Evolutionary conservation across 2,113 vertebrate species (phyloP).

Genomic region (Peromyscus maniculatus): DNA sequence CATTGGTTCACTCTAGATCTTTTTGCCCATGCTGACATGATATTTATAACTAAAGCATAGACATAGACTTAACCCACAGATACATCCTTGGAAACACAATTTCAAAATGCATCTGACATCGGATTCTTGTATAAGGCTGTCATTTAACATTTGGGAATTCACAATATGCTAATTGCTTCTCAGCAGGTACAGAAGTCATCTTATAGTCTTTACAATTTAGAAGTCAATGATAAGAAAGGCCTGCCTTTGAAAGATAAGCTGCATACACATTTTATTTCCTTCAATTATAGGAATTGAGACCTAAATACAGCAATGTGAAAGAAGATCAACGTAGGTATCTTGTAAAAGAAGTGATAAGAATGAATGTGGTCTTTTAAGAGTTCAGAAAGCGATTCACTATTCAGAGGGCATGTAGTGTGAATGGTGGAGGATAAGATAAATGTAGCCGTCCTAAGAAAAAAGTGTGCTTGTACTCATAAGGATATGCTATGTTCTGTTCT

Average conservation of each 20-base stretch:
- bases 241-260: slow-evolving; percentile 73
- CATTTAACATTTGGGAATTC: slow-evolving; percentile 63
- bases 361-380: slow-evolving; percentile 43
- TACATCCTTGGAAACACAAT: slow-evolving; percentile 48
- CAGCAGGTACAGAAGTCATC: slow-evolving; percentile 48
- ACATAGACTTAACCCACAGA: not conserved
- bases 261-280: slow-evolving; percentile 68
- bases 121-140: slow-evolving; percentile 23
- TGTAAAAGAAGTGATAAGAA: slow-evolving; percentile 67
- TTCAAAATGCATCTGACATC: slow-evolving; percentile 49
- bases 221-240: slow-evolving; percentile 60
- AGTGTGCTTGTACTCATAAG: not conserved
- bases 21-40: slow-evolving; percentile 1
- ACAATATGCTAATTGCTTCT: slow-evolving; percentile 72
- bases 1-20: not conserved
- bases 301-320: slow-evolving; percentile 62
- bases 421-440: slow-evolving; percentile 42
- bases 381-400: slow-evolving; percentile 61
- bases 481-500: slow-evolving; percentile 36
- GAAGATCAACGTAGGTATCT: slow-evolving; percentile 59
- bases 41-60: slow-evolving; percentile 12
- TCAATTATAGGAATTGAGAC: slow-evolving; percentile 58
- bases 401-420: not conserved
- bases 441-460: slow-evolving; percentile 44
- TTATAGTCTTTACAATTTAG: slow-evolving; percentile 52